Base-by-base conservation (phyloP, 2,888 invertebrate genomes). In the Monoplex corrugatus region DNA sequence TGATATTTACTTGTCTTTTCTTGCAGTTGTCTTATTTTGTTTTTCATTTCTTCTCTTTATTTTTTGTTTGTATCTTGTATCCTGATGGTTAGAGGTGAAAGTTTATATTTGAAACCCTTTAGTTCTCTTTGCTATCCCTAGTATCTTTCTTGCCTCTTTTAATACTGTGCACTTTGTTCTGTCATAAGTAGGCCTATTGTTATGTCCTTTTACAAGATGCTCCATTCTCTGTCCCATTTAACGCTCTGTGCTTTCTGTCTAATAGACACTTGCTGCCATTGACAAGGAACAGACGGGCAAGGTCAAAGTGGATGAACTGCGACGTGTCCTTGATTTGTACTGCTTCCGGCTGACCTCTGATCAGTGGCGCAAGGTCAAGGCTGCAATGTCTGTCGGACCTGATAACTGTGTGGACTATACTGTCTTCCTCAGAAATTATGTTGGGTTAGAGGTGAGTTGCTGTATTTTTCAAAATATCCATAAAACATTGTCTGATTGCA, bases 241-340 rank as follows among this genome's bases (percentile, higher is more conserved):
- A n/a, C n/a, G n/a, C 16, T 50, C 50, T 19, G 23, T 50, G 2
- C 23, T 50, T 32, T 43, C 45, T 13, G 28, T 19, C 63, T 44
- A 63, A 40, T 23, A 96, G 95, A 94, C 95, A 44, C 93, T 95
- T 90, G 93, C 93, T 89, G 94, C 95, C 16, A 94, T 95, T 92
- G 95, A 96, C 92, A 94, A 94, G 87, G 92, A 92, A 28, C 89
- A 93, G 45, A 91, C 91, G n/a, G 95, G 95, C 32, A 88, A 91
- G 63, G 92, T 96, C 68, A 86, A 92, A 2, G 85, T 93, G 16
- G 85, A 92, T 68, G 94, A 96, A 83, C 94, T 96, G 92, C 92
- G 95, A 3, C 91, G 95, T 57, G 92, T 95, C 13, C 89, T 95
- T 23, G 95, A 95, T 90, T 92, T 94, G 87, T 95, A 95, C 93